Evolutionary conservation across 2,888 invertebrate species (phyloP), one percentile per base, ranked within the genome.

Genomic region (Drosophila melanosoma): DNA sequence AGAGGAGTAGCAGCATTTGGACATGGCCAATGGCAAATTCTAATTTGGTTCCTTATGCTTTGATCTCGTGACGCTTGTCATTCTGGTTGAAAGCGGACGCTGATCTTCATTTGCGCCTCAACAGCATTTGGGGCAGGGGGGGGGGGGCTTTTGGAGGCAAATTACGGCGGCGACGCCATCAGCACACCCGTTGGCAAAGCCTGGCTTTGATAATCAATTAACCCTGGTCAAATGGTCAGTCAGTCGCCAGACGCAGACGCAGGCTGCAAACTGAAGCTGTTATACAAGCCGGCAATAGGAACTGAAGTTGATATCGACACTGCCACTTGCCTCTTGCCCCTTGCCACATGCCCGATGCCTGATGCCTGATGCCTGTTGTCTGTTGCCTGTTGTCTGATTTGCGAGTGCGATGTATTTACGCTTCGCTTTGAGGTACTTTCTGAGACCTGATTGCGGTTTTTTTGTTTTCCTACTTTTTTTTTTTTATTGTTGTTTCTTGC

Each of bases 61-160:
- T 87, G 88, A 89, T 85, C 85, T 85, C 86, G 83, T 88, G 90
- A 89, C 88, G 90, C 81, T 86, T 85, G 85, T 88, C 85, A 85
- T 86, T 87, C 71, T 56, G 74, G 66, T 69, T 58, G 53, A 59
- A 59, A 57, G 35, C 63, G 54, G 48, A 60, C 66, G 54, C 59
- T 69, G 68, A 66, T 82, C 80, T 81, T 83, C 74, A 77, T 74
- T 69, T 70, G 74, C 70, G 69, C 66, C 63, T 56, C 49, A 58
- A 56, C 74, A 49, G 53, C 23, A 56, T 61, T 29, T 4, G 29
- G 5, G 29, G 29, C 29, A 29, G 5, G 5, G 26, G 26, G 60
- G 23, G 6, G 5, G 5, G 26, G 26, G 60, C 17, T 11, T 0
- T 17, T 23, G 20, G 35, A 38, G 69, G 49, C 15, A 23, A 51